These are phyloP conservation scores for Aproaerema taeniolella DNA, from an alignment of 2,888 invertebrate species.

Conservation along the genomic window DNA sequence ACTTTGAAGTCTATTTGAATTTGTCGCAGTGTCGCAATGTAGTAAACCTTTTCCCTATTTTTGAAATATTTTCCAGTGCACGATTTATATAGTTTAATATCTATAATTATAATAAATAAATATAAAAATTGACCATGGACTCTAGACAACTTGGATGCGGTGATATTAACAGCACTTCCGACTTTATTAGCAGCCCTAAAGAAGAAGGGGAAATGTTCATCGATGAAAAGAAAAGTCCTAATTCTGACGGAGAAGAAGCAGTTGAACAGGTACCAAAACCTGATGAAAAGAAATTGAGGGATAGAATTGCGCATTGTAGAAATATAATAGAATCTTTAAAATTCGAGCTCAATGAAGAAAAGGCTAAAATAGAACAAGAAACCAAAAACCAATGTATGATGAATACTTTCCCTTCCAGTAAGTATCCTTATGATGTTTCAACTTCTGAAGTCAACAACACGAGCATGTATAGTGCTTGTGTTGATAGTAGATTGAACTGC, in stretches of 20 bases:
- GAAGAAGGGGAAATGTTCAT: conserved; percentile 14
- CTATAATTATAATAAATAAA: too few relatives aligned
- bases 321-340: conserved; percentile 59
- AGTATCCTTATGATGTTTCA: conserved; percentile 18
- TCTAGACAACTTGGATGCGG: conserved; percentile 38
- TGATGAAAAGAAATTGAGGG: conserved; percentile 49
- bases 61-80: too few relatives aligned
- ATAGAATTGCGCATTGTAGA: conserved; percentile 57
- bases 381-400: not conserved
- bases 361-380: conserved; percentile 47
- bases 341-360: conserved; percentile 55
- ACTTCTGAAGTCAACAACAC: conserved; percentile 23
- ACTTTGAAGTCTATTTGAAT: too few relatives aligned
- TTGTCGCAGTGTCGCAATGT: too few relatives aligned
- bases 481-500: conserved; percentile 50
- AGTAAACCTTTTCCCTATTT: too few relatives aligned
- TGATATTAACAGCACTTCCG: conserved; percentile 37
- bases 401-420: conserved; percentile 19
- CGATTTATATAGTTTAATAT: too few relatives aligned
- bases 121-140: too few relatives aligned
- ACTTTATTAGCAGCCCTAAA: conserved; percentile 22
- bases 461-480: conserved; percentile 38
- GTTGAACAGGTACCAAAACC: not conserved
- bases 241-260: conserved; percentile 13
- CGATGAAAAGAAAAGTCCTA: conserved; percentile 8